A percentile compares a stretch with the other conserved stretches of the same genome.
These are phyloP conservation scores for Ceratina australensis DNA, from an alignment of 1,140 invertebrate species.

Conservation along the genomic window DNA sequence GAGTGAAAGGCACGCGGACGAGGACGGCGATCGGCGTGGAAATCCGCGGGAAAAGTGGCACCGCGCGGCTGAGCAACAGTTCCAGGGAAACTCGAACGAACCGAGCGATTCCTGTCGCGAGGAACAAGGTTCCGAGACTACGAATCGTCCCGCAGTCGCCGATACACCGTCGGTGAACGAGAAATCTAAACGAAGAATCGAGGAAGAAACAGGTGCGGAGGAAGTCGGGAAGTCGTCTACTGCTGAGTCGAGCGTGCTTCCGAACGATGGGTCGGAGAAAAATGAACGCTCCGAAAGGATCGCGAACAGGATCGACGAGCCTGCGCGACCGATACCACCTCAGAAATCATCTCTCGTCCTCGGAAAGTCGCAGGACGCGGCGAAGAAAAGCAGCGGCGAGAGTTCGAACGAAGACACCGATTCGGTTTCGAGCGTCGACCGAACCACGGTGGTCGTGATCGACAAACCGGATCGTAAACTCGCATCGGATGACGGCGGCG, in stretches of 20 bases:
- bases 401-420: slow-evolving; percentile 29
- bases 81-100: slow-evolving; percentile 1
- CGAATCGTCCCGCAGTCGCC: background rate
- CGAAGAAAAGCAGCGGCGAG: slow-evolving; percentile 9
- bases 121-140: background rate
- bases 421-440: slow-evolving; percentile 62
- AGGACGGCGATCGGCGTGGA: slow-evolving; percentile 32
- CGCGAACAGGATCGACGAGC: background rate
- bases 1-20: slow-evolving; percentile 28
- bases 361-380: slow-evolving; percentile 29
- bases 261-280: background rate
- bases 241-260: too few species aligned
- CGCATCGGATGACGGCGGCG: slow-evolving; percentile 36
- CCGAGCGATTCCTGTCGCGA: background rate
- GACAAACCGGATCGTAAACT: slow-evolving; percentile 68
- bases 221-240: too few species aligned
- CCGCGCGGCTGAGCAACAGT: slow-evolving; percentile 4
- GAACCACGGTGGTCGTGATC: slow-evolving; percentile 71
- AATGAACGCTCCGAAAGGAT: background rate
- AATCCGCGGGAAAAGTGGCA: slow-evolving; percentile 41
- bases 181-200: too few species aligned
- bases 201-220: background rate
- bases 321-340: slow-evolving; percentile 34
- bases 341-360: slow-evolving; percentile 13
- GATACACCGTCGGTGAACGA: background rate